Evolutionary conservation across 2,797 vertebrate genomes (phyloP), one percentile per base, ranked within the genome.

Genomic region (Manis pentadactyla): DNA sequence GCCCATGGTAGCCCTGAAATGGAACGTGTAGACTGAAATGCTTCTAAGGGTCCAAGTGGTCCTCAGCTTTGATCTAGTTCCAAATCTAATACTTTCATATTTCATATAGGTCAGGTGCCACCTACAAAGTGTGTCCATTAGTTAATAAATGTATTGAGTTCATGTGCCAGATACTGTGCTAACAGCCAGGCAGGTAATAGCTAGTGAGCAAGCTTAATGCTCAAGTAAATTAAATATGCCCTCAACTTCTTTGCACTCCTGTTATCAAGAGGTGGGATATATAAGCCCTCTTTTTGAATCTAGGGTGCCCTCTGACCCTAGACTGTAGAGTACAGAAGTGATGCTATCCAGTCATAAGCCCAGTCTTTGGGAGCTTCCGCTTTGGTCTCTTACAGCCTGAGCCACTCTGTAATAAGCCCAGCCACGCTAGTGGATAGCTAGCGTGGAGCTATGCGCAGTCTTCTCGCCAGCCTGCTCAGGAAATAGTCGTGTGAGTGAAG

Each of bases 31-130:
- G n/a, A 46, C 84, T 29, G 21, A 68, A 63, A 49, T 42, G 18
- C 15, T 96, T 68, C 96, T 63, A 64, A 93, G 68, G 53, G 10
- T 90, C 73, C 42, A 95, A 64, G 57, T 73, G 85, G 49, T 94
- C 7, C 27, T 66, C 69, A 71, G 37, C 79, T 75, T 89, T 66
- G 27, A 89, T 78, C 77, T 78, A 83, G 55, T 19, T 90, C 64
- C 31, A 69, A 74, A 83, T 83, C 53, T 61, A 88, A 66, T 53
- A 68, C 53, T 88, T 90, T 87, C 42, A n/a, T 81, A 88, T 91
- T 90, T 91, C 21, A 92, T 77, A 86, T 59, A 61, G 18, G 19
- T 82, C 78, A 53, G 53, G 69, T 77, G 89, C 84, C 29, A 91
- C 31, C 55, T 59, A 31, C 31, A 79, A 27, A 84, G 19, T 82